phyloP scores from a whole-genome alignment of 2,888 invertebrate species.

The Sphinx pinastri region DNA sequence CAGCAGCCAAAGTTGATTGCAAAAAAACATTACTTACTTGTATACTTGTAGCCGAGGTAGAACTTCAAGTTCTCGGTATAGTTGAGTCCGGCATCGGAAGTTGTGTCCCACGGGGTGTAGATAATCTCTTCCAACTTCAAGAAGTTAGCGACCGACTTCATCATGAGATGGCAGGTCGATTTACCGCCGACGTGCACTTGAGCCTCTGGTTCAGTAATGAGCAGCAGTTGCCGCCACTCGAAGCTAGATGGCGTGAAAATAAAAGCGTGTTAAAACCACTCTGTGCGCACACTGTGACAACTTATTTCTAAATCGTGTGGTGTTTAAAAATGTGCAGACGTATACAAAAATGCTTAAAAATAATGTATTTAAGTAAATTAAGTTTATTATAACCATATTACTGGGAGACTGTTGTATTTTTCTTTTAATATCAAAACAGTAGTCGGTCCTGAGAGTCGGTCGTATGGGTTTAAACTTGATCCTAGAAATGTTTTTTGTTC shows the following conservation, averaged over 20 bases:
- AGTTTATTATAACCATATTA: too few species aligned
- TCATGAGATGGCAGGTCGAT: slow-evolving; percentile 89
- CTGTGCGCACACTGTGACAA: slow-evolving; percentile 12
- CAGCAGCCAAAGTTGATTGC: background rate
- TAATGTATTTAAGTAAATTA: background rate
- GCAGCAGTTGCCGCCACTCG: slow-evolving; percentile 87
- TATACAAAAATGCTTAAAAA: background rate
- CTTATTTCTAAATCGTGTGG: background rate
- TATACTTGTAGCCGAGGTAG: slow-evolving; percentile 87
- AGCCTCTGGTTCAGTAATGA: slow-evolving; percentile 89
- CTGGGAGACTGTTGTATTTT: too few species aligned
- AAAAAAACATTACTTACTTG: slow-evolving; percentile 84
- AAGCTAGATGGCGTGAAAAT: slow-evolving; percentile 84
- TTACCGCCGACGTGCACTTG: slow-evolving; percentile 87
- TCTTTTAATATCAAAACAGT: too few species aligned
- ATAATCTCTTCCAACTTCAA: slow-evolving; percentile 74
- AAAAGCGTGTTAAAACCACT: slow-evolving; percentile 50
- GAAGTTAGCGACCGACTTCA: slow-evolving; percentile 87
- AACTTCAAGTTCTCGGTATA: slow-evolving; percentile 85
- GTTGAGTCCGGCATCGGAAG: slow-evolving; percentile 79
- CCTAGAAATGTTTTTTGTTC: too few species aligned
- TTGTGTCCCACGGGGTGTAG: slow-evolving; percentile 86
- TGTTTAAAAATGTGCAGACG: background rate
- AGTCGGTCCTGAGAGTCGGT: too few species aligned
- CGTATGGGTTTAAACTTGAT: too few species aligned